Conservation (phyloP, 2,888 invertebrate genomes). For the Spodoptera picta region DNA sequence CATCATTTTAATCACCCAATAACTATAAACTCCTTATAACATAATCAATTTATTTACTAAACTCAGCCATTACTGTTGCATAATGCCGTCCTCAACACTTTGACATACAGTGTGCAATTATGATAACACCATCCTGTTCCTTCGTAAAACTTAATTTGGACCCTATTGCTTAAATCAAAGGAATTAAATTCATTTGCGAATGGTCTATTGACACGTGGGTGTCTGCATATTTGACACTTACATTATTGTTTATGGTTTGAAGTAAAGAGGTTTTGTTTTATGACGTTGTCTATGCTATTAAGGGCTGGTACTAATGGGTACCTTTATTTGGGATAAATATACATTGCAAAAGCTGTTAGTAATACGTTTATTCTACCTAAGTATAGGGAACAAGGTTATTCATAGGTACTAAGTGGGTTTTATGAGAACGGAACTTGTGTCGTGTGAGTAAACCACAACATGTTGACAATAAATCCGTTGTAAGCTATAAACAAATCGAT, state of each 20-base stretch:
- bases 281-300: constrained; percentile 53
- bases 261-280: constrained; percentile 61
- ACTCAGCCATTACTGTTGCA: constrained; percentile 31
- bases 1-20: constrained; percentile 16
- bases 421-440: no score
- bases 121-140: constrained; percentile 14
- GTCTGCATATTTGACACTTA: constrained; percentile 45
- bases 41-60: constrained; percentile 23
- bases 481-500: no score
- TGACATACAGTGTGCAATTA: constrained; percentile 19
- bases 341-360: constrained; percentile 20
- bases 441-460: no score
- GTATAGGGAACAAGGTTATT: not conserved
- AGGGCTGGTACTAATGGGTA: constrained; percentile 21
- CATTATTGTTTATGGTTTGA: constrained; percentile 50
- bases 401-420: no score
- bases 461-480: no score
- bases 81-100: constrained; percentile 18
- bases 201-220: constrained; percentile 38
- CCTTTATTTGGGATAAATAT: constrained; percentile 35
- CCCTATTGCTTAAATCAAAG: not conserved
- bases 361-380: not conserved
- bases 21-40: constrained; percentile 26
- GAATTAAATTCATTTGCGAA: not conserved
- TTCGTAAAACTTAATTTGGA: constrained; percentile 6